Percentiles rank a stretch among this genome's conserved stretches.
Conservation (phyloP, 2,797 vertebrate species). For the Lerista edwardsae region DNA sequence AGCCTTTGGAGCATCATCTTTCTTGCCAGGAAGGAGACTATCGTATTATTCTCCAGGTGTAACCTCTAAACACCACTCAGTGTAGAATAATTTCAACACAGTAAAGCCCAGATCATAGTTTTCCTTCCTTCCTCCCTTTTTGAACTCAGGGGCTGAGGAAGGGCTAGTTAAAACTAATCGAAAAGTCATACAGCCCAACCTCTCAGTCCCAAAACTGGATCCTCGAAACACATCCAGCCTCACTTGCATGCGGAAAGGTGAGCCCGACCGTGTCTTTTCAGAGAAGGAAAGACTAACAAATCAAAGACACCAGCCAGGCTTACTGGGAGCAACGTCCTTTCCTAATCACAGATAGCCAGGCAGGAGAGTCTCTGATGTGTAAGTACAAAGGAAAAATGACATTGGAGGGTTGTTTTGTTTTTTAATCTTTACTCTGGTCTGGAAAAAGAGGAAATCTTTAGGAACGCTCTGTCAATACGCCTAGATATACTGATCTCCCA, state of each 20-base stretch:
- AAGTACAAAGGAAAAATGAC: background rate
- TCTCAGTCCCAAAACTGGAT: background rate
- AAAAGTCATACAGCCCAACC: background rate
- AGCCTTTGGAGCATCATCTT: too few species aligned
- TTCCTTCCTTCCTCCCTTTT: too few species aligned
- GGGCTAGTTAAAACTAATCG: background rate
- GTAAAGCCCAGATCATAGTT: too few species aligned
- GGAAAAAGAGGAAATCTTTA: background rate
- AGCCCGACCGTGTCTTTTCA: background rate
- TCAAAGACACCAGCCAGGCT: background rate
- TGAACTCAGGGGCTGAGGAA: background rate
- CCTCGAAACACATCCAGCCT: background rate
- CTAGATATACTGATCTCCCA: slow-evolving; percentile 1
- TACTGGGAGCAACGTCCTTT: background rate
- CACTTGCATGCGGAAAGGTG: background rate
- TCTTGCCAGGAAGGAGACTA: too few species aligned
- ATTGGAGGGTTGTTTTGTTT: background rate
- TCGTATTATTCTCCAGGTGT: too few species aligned
- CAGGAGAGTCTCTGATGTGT: background rate
- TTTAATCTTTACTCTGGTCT: background rate
- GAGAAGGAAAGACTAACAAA: background rate
- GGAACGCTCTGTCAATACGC: background rate
- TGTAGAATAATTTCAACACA: too few species aligned
- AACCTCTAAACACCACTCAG: too few species aligned
- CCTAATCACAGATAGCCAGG: background rate